Evolutionary conservation across 1,140 invertebrate genomes (phyloP), one percentile per base, ranked within the genome.

Genomic region (Agrypnia vestita): DNA sequence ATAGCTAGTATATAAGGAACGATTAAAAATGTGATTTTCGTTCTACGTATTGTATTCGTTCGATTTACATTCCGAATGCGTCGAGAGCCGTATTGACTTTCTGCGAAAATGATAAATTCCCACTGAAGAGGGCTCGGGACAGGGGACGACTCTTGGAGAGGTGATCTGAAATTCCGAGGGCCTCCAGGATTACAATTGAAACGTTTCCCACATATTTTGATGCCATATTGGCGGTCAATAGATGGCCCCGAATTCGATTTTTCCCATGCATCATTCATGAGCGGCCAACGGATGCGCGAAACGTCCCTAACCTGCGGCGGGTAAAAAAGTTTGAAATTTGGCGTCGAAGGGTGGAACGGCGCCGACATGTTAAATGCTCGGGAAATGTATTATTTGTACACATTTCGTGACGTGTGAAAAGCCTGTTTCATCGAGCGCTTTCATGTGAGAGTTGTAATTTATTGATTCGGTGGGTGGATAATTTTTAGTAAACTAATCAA

Each of bases 191-290:
- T 64, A 64, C 61, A 71, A 51, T 71, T 71, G 67, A 47, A 71
- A 51, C 43, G 47, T 51, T 19, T 49, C 46, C 67, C 67, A 51
- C 67, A 51, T 51, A 47, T 51, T 51, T 71, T 71, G 43, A 51
- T 71, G 67, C 47, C 47, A 51, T 49, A 47, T 71, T 71, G 67
- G 67, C 67, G 67, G 47, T 51, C 67, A 71, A 25, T 49, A 21
- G 49, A 15, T 21, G 44, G 25, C 25, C 12, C 51, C 44, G 56
- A 64, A 79, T 62, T 73, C 72, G 13, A 56, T 64, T 79, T 72
- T 59, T 15, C 73, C n/a, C 79, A 76, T 80, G 73, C 73, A 80
- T 80, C 62, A 80, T 80, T 80, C 79, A 80, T 25, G 25, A 80
- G 71, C 13, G 17, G 47, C n/a, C 67, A 7, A 0, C n/a, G 55